These are phyloP conservation scores for Menidia beryllina DNA, from an alignment of 2,113 vertebrate species.

Conservation along the genomic window DNA sequence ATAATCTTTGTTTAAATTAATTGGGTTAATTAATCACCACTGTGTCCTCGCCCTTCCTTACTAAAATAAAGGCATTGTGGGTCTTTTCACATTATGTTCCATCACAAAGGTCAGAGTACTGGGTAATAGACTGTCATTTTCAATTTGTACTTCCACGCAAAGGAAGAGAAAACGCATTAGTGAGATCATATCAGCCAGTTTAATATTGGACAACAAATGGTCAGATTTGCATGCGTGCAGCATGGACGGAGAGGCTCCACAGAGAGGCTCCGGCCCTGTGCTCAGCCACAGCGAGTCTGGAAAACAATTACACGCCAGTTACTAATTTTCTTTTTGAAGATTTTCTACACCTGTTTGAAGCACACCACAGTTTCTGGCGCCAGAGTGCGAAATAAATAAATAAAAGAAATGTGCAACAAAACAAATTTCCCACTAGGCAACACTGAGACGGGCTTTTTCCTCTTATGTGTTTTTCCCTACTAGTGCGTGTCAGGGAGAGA, in stretches of 20 bases:
- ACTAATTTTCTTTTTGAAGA: conserved; percentile 54
- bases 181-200: conserved; percentile 69
- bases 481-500: conserved; percentile 68
- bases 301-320: conserved; percentile 49
- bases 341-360: conserved; percentile 66
- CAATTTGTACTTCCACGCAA: conserved; percentile 76
- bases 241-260: conserved; percentile 25
- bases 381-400: conserved; percentile 30
- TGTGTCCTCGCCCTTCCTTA: conserved; percentile 43
- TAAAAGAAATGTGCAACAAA: conserved; percentile 61
- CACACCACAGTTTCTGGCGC: conserved; percentile 29
- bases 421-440: conserved; percentile 67
- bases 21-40: conserved; percentile 82
- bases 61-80: conserved; percentile 66
- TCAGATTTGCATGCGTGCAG: conserved; percentile 62
- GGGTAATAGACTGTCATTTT: conserved; percentile 76
- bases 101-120: conserved; percentile 74
- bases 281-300: conserved; percentile 21
- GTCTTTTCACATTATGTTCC: conserved; percentile 74
- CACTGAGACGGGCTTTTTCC: conserved; percentile 54
- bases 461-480: conserved; percentile 68
- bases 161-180: conserved; percentile 74
- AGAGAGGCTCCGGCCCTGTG: conserved; percentile 25
- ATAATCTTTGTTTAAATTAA: conserved; percentile 82
- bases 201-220: conserved; percentile 73